Evolutionary conservation across 2,797 vertebrate species (phyloP), one percentile per base, ranked within the genome.

Genomic region (Thunnus albacares): DNA sequence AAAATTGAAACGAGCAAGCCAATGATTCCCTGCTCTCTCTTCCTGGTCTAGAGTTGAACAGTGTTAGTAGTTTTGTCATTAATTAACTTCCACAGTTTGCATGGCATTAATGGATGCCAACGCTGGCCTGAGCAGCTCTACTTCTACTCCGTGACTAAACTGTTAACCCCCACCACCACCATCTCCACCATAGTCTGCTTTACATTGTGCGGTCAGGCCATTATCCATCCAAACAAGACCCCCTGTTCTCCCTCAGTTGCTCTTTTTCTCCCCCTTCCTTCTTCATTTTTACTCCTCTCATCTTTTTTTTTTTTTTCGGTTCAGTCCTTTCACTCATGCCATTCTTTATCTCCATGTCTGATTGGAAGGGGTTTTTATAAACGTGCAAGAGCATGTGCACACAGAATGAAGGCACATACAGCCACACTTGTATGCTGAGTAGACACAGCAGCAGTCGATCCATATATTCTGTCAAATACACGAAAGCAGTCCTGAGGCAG

Each of bases 91-190:
- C 61, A 47, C 30, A 66, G 69, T 1, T 28, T 3, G 63, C 56
- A 20, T 57, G 66, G 5, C 41, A 30, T 66, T 71, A 75, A 73
- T 71, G 69, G 59, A 77, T 51, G 59, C 76, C 49, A 58, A 55
- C 9, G 51, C 58, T 51, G 57, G 60, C 67, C 55, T 61, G 69
- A 58, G 14, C 60, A 73, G 17, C 63, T 63, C 72, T 33, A 73
- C 82, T 67, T 82, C 55, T 56, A 24, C 77, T 85, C 71, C 68
- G 71, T 92, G 77, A 92, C 85, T 88, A 90, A 91, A 87, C 76
- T 83, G 74, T 82, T 70, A 82, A 88, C 59, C 70, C 72, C 33
- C 10, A 33, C 24, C 38, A 52, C 15, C 43, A 4, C 35, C 49
- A 51, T 79, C 51, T 26, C 62, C 53, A 33, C n/a, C 60, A 75